A percentile compares a stretch with the other conserved stretches of the same genome.
phyloP scores from a whole-genome alignment of 2,888 invertebrate species.

The Apamea monoglypha region DNA sequence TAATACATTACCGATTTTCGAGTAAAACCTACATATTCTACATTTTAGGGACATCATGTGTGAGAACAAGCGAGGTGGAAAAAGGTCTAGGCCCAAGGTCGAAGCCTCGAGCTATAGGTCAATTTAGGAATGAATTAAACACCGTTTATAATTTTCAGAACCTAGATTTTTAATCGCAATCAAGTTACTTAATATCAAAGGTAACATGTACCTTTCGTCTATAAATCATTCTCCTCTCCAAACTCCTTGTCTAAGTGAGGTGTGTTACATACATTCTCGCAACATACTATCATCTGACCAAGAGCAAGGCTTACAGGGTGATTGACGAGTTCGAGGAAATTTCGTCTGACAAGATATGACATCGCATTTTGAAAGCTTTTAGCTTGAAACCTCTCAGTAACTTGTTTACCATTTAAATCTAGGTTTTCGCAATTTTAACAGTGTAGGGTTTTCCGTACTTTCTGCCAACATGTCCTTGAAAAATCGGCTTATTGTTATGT shows the following conservation, averaged over 20 bases:
- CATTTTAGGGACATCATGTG: neutral
- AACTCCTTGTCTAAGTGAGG: neutral
- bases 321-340: too few relatives aligned
- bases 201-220: neutral
- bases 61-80: conserved; percentile 16
- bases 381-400: neutral
- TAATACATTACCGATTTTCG: conserved; percentile 34
- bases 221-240: neutral
- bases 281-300: too few relatives aligned
- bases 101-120: neutral
- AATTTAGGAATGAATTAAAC: conserved; percentile 4
- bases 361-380: too few relatives aligned
- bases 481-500: neutral
- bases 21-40: conserved; percentile 18
- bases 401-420: neutral
- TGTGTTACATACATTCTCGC: neutral
- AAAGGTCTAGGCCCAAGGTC: conserved; percentile 10
- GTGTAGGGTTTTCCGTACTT: neutral
- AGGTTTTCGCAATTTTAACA: neutral
- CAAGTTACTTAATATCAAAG: neutral
- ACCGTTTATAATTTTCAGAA: neutral
- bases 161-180: neutral
- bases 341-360: too few relatives aligned
- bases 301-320: too few relatives aligned
- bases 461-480: neutral